Base-by-base conservation (phyloP, 1,140 invertebrate species). In the Papilio machaon region DNA sequence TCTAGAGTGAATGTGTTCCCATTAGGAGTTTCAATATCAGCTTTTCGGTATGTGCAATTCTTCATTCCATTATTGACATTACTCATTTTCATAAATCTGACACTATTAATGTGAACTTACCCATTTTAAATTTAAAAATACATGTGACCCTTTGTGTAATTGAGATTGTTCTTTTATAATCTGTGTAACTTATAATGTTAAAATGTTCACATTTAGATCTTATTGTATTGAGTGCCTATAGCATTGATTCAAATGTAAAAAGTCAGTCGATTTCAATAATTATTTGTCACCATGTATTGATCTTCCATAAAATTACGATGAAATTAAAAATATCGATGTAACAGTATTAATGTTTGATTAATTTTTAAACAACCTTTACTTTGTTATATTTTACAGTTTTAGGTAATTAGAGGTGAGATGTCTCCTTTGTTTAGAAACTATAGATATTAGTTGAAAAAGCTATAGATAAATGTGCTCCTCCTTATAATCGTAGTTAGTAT, bases 241-340 rank as follows among this genome's bases (percentile, higher is more conserved):
- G 92, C 91, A 92, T 93, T 93, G 91, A 86, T 94, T 94, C 89
- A 93, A 94, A 85, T 94, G 92, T 94, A 93, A 92, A 94, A 94
- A 94, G 90, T 94, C 91, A 92, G 91, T 91, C 92, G 86, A 92
- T 92, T 94, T 93, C 92, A 91, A 86, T 92, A 92, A n/a, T n/a
- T n/a, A 91, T 93, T 94, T 93, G 91, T 94, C 93, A 94, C 91
- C 92, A 92, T 94, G 91, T 94, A 94, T 94, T 94, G 93, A 94
- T 94, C 93, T 94, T 94, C 92, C 93, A 94, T 94, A 94, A 94
- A 92, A 94, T 94, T 94, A 94, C 90, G 91, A 94, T 93, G 93
- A 94, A 94, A 94, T 94, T 93, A 94, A 94, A 92, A 92, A 91
- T 94, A 94, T 94, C 87, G 93, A 94, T 94, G 93, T 94, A 94